A percentile compares a stretch with the other conserved stretches of the same genome.
Conservation (phyloP, 2,888 invertebrate species). For the Oscheius myriophilus region DNA sequence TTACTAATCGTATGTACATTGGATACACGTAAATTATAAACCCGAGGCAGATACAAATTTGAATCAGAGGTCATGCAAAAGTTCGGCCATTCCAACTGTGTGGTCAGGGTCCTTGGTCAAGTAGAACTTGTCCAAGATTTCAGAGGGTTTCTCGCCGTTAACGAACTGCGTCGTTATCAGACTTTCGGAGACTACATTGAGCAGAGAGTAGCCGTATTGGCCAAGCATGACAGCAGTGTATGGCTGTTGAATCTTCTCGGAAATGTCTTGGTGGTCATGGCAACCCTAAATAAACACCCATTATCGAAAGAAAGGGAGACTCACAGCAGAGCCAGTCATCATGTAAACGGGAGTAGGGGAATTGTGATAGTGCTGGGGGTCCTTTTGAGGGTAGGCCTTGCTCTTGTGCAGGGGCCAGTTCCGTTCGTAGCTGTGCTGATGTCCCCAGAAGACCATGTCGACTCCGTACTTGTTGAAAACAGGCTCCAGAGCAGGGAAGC, state of each 20-base stretch:
- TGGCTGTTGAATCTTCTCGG: constrained; percentile 31
- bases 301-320: background rate
- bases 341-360: constrained; percentile 47
- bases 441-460: constrained; percentile 92
- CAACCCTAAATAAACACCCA: constrained; percentile 18
- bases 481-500: constrained; percentile 79
- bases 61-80: too few relatives aligned
- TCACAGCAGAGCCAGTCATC: constrained; percentile 44
- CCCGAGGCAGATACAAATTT: too few relatives aligned
- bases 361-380: constrained; percentile 37
- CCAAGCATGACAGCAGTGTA: constrained; percentile 39
- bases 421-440: constrained; percentile 95
- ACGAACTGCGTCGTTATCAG: constrained; percentile 40
- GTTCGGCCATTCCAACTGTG: constrained; percentile 1
- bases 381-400: constrained; percentile 56
- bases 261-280: constrained; percentile 26
- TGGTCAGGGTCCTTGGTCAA: constrained; percentile 14
- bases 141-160: constrained; percentile 22
- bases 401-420: constrained; percentile 91
- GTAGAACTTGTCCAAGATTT: constrained; percentile 17
- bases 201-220: constrained; percentile 40
- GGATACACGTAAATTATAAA: too few relatives aligned
- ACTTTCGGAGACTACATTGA: constrained; percentile 34
- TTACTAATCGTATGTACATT: too few relatives aligned
- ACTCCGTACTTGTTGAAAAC: constrained; percentile 87